Base-by-base conservation (phyloP, 2,797 vertebrate genomes). In the Syngnathus acus region DNA sequence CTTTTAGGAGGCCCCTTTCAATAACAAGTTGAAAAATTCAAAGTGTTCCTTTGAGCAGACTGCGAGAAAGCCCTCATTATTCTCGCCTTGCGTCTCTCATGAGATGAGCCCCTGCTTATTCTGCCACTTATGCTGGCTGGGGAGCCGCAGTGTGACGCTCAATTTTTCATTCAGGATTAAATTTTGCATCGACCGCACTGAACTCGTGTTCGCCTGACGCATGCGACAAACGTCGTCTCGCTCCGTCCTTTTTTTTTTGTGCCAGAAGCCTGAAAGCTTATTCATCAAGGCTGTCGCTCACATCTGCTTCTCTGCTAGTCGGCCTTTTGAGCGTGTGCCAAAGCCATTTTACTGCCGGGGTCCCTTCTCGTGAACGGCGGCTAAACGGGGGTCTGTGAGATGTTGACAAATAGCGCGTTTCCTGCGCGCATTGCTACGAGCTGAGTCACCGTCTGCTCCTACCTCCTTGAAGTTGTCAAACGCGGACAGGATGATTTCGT, bases 391-490 rank as follows among this genome's bases (percentile, higher is more conserved):
- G 69, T 68, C 73, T 73, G 47, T 82, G 61, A 80, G 80, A 74
- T 71, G 69, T 64, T 68, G 68, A 76, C 74, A 73, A 72, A 71
- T 64, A 63, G 32, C 66, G 32, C 73, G 71, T 59, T 74, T 66
- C 32, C 67, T 79, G 17, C 8, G 0, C 26, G 61, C 43, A 38
- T 61, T 26, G 63, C 65, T 61, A 59, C 47, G 7, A 21, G 42
- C 50, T 14, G 64, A 64, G 45, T 51, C 62, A 38, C 62, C 21
- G 7, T 42, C 51, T 39, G 37, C 65, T 76, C 82, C 0, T 92
- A 99, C 96, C 95, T 98, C 96, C 84, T 98, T 95, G 83, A 99
- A 99, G 92, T 99, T 95, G 88, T 99, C 97, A 17, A 99, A 99
- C 0, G 97, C 97, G 8, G 96, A 91, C 57, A 99, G 88, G 81